Conservation (phyloP, 2,113 vertebrate species). For the Climacteris rufus region DNA sequence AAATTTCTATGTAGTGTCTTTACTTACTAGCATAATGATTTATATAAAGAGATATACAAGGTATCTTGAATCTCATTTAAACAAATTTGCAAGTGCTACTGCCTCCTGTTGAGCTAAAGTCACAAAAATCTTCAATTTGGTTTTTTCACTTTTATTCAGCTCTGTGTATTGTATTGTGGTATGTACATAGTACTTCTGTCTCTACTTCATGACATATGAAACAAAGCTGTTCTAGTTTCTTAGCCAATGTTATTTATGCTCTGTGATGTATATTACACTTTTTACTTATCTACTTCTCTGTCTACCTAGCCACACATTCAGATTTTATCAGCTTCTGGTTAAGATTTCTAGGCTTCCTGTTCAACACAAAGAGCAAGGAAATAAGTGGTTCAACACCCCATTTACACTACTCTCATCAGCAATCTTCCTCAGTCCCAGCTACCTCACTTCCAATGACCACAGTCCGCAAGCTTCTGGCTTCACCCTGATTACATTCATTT, state of each 20-base stretch:
- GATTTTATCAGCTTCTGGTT: slow-evolving; percentile 2
- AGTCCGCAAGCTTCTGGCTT: neutral
- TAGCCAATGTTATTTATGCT: neutral
- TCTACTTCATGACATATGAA: neutral
- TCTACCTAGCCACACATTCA: neutral
- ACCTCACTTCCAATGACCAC: neutral
- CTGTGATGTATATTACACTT: neutral
- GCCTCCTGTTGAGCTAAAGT: slow-evolving; percentile 36
- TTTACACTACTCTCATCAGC: neutral
- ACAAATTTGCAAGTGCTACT: slow-evolving; percentile 14
- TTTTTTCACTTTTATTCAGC: neutral
- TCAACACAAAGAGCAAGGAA: slow-evolving; percentile 14
- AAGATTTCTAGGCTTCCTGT: neutral
- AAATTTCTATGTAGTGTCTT: neutral
- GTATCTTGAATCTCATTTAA: slow-evolving; percentile 29
- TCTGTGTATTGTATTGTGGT: neutral
- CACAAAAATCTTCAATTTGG: neutral
- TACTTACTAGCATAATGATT: slow-evolving; percentile 12
- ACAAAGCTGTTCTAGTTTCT: neutral
- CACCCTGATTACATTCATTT: neutral
- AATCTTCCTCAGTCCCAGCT: neutral
- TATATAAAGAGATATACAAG: neutral
- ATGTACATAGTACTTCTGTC: neutral
- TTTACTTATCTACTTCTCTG: neutral
- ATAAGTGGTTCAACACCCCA: neutral